phyloP scores from a whole-genome alignment of 2,888 invertebrate genomes.

The Thymelicus sylvestris region DNA sequence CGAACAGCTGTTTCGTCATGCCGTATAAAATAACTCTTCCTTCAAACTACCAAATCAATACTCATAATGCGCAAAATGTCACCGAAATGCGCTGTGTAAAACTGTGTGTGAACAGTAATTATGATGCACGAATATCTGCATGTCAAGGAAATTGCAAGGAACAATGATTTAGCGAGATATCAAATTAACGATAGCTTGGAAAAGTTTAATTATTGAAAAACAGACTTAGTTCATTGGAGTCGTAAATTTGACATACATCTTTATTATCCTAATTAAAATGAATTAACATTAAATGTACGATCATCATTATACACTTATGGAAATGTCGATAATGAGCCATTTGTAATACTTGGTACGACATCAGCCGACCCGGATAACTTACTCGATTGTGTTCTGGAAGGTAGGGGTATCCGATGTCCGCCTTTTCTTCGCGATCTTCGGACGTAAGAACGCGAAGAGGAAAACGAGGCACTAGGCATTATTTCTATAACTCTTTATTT shows the following conservation, averaged over 20 bases:
- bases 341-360: conserved; percentile 71
- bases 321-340: conserved; percentile 67
- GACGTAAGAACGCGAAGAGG: conserved; percentile 95
- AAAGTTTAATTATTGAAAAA: conserved; percentile 7
- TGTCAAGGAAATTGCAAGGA: conserved; percentile 64
- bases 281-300: conserved; percentile 39
- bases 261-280: not conserved
- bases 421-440: conserved; percentile 96
- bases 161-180: conserved; percentile 60
- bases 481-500: conserved; percentile 85
- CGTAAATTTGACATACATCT: conserved; percentile 1
- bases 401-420: conserved; percentile 93
- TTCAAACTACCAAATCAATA: conserved; percentile 75
- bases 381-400: conserved; percentile 92
- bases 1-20: conserved; percentile 81
- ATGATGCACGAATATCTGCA: conserved; percentile 57
- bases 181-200: conserved; percentile 6
- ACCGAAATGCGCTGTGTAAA: conserved; percentile 73
- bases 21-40: conserved; percentile 71
- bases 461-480: conserved; percentile 98
- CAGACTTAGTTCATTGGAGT: not conserved
- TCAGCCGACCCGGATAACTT: conserved; percentile 84
- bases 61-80: conserved; percentile 82
- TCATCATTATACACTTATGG: conserved; percentile 53
- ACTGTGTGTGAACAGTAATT: conserved; percentile 53